Conservation (phyloP, 2,888 invertebrate species). For the Ommatoiulus sabulosus region DNA sequence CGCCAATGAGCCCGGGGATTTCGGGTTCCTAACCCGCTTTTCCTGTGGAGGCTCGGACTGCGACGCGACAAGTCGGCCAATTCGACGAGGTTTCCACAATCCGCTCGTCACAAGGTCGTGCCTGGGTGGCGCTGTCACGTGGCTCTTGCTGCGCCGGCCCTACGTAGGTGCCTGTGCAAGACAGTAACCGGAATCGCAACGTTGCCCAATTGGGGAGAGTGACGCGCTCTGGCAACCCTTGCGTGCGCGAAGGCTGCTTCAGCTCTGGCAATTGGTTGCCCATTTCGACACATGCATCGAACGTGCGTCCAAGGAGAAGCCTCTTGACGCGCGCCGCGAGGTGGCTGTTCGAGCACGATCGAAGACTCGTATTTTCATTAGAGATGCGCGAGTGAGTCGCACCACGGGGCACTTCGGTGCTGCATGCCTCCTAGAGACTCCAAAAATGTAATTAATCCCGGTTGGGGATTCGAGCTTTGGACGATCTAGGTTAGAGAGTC, state of each 20-base stretch:
- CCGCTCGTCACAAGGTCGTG: background rate
- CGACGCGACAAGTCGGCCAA: background rate
- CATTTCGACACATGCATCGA: background rate
- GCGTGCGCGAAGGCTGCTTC: background rate
- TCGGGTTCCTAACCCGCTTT: background rate
- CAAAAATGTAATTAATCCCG: background rate
- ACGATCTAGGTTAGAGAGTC: background rate
- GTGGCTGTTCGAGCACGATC: background rate
- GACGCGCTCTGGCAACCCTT: background rate
- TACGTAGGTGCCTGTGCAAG: background rate
- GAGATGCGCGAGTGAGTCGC: background rate
- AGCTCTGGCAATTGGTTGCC: background rate
- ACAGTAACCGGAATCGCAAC: background rate
- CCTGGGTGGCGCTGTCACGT: conserved; percentile 27
- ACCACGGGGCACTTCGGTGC: background rate
- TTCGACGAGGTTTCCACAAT: background rate
- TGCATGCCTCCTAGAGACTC: background rate
- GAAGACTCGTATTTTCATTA: background rate
- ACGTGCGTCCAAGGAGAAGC: background rate
- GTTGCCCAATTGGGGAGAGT: background rate
- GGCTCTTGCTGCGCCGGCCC: background rate
- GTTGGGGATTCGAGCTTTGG: background rate
- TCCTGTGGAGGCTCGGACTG: background rate
- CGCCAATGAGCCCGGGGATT: background rate
- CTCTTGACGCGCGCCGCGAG: background rate